Base-by-base conservation (phyloP, 2,888 invertebrate genomes). In the Dryobotodes eremita region DNA sequence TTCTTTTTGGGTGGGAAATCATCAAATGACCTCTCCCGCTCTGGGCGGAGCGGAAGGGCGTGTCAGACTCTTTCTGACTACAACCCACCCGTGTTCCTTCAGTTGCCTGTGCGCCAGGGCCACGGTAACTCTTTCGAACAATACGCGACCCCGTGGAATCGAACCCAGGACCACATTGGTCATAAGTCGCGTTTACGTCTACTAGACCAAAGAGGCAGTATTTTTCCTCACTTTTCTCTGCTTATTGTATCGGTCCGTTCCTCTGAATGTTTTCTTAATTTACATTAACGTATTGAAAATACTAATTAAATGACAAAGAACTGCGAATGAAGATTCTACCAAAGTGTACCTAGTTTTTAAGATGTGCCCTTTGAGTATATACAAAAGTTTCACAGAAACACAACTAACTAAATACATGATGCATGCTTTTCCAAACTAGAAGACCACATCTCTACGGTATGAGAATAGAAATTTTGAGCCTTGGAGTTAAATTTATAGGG, bases 401-500 rank as follows among this genome's bases (percentile, higher is more conserved):
- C 53, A 48, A 66, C 61, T 65, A 71, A 69, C 72, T 70, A 84
- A 55, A 26, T 74, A 82, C 86, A 86, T 64, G 26, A 74, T 46
- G 72, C 85, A 88, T 86, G 83, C 88, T 75, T 53, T 75, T 65
- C 53, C 72, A 77, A 77, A 75, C 86, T 85, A 86, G 62, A 69
- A 80, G 77, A 77, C 64, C 80, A 88, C 75, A 77, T 46, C 48
- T 69, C 76, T 82, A 84, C 71, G 50, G 76, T 86, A 89, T 91
- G 90, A 90, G 88, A 88, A 90, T 89, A 92, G 85, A 91, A 88
- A 89, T 85, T 73, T 62, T 64, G 23, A 73, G 20, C 50, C 55
- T 71, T 83, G 1, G 1, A 0, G 0, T 1, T 11, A 1, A 48
- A 15, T 17, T 17, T 0, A 15, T 71, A 78, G 42, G 31, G 55